These are phyloP conservation scores for Scolopax mira DNA, from an alignment of 2,113 vertebrate species.

Conservation along the genomic window DNA sequence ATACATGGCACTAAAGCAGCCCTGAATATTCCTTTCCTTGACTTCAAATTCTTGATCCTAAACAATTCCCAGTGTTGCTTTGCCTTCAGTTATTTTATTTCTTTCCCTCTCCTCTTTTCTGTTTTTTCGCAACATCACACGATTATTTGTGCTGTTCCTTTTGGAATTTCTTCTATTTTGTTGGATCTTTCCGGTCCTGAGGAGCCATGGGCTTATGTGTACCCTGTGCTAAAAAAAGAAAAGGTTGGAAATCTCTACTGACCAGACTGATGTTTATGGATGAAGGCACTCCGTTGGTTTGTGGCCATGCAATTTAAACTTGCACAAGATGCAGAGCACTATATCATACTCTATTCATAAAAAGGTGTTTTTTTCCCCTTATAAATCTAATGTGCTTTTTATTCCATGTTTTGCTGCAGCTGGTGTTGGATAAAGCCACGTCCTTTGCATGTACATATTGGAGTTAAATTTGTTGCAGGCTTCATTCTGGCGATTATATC, in stretches of 20 bases:
- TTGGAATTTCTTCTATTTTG: not conserved
- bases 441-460: not conserved
- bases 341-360: not conserved
- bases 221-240: not conserved
- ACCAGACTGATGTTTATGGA: not conserved
- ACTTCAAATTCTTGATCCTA: not conserved
- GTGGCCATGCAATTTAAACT: not conserved
- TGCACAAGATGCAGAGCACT: not conserved
- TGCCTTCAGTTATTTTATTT: not conserved
- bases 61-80: not conserved
- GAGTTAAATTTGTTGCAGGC: not conserved
- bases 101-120: not conserved
- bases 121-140: not conserved
- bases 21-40: slow-evolving; percentile 19
- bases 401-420: not conserved
- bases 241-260: accelerated
- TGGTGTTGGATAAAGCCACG: not conserved
- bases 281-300: not conserved
- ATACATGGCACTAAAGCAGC: not conserved
- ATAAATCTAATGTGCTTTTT: not conserved
- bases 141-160: not conserved
- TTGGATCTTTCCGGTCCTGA: not conserved
- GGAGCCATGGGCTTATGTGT: not conserved
- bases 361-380: accelerated
- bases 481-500: not conserved